Conservation (phyloP, 2,797 vertebrate genomes). For the Cuniculus paca region DNA sequence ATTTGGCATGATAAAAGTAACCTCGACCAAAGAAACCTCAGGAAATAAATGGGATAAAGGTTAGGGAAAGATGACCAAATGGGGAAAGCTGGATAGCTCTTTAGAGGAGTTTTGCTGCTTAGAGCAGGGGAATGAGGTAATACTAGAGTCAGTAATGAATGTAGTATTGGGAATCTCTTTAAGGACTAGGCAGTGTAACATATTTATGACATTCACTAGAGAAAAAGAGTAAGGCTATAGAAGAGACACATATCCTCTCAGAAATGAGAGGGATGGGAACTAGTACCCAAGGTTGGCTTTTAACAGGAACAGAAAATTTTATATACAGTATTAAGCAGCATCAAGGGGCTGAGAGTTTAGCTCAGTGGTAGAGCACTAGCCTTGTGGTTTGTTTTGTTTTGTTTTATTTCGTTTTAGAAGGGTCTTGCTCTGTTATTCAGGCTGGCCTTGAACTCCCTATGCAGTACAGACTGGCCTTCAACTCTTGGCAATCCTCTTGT, state of each 20-base stretch:
- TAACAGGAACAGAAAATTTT: not conserved
- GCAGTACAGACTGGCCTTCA: not conserved
- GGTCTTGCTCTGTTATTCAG: not conserved
- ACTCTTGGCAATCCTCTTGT: not conserved
- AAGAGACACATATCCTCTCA: not conserved
- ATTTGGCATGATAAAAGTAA: not conserved
- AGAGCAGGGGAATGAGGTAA: not conserved
- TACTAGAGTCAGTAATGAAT: not conserved
- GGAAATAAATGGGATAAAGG: not conserved
- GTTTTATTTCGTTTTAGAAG: not conserved
- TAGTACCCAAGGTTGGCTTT: not conserved
- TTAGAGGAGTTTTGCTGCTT: not conserved
- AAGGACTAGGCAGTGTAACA: not conserved
- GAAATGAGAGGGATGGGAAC: not conserved
- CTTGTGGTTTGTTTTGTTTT: not conserved
- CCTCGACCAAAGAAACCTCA: slow-evolving; percentile 36
- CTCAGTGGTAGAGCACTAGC: not conserved
- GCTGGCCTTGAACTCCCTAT: not conserved
- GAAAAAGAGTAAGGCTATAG: not conserved
- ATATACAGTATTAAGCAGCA: not conserved
- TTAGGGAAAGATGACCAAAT: not conserved
- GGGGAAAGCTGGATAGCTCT: slow-evolving; percentile 35
- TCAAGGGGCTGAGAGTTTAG: not conserved
- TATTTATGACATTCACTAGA: not conserved
- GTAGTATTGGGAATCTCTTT: not conserved